Conservation (phyloP, 2,113 vertebrate species). For the Poeciliopsis occidentalis region DNA sequence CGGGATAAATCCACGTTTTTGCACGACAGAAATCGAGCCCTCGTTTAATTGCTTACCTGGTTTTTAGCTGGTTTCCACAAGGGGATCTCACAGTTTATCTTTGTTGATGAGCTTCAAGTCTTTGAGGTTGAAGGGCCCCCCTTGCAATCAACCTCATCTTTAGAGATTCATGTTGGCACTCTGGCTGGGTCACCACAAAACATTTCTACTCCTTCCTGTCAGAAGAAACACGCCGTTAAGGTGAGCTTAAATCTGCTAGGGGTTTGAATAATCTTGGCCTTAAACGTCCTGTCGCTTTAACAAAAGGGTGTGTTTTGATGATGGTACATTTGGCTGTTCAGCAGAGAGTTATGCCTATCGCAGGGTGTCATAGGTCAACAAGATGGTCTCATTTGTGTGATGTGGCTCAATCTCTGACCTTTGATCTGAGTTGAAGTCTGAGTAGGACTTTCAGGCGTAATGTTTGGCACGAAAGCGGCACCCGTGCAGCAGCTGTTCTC, state of each 20-base stretch:
- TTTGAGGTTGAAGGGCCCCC: background rate
- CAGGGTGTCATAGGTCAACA: too few relatives aligned
- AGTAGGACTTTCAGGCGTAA: too few relatives aligned
- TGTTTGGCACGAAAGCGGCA: too few relatives aligned
- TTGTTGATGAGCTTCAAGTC: background rate
- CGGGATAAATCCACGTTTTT: background rate
- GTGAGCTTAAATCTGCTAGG: background rate
- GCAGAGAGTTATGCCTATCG: too few relatives aligned
- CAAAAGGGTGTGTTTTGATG: background rate
- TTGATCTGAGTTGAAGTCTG: too few relatives aligned
- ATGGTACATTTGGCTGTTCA: background rate
- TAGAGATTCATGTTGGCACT: background rate
- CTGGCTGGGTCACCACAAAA: background rate
- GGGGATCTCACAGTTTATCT: background rate
- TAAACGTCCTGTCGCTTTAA: too few relatives aligned
- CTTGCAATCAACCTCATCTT: too few relatives aligned
- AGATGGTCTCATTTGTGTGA: too few relatives aligned
- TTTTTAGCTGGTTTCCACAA: background rate
- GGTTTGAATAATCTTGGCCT: background rate
- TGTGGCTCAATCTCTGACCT: too few relatives aligned
- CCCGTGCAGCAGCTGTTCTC: too few relatives aligned
- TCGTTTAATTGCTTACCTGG: background rate
- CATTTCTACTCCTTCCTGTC: background rate
- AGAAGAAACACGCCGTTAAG: background rate
- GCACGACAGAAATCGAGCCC: background rate